Evolutionary conservation across 2,888 invertebrate species (phyloP), one percentile per base, ranked within the genome.

Genomic region (Phaedon cochleariae): DNA sequence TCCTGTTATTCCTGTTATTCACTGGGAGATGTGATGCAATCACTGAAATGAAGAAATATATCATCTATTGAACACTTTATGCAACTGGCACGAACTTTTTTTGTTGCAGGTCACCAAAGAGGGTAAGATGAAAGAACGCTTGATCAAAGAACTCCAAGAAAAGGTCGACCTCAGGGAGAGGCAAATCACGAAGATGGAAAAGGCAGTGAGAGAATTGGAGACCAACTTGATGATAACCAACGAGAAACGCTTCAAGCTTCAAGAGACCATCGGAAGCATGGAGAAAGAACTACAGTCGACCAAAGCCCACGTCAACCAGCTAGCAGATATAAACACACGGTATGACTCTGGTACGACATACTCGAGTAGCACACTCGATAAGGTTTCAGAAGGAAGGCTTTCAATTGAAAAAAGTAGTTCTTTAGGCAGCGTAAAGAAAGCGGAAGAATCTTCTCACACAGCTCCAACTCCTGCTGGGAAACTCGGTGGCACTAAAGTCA

Each of bases 201-300:
- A 79, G 62, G 80, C 78, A 63, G 71, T 80, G 2, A 68, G 72
- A 21, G 73, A 82, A 46, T 65, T 82, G 57, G 80, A 81, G 59
- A 71, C 71, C 10, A 78, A 77, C 41, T 65, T 82, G 29, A 68
- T 77, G 22, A 67, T 76, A 48, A 79, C 81, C 1, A 82, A 82
- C 63, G 81, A 81, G 60, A 81, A 81, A 68, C 77, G 80, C 4
- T 82, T 77, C 70, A 81, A 81, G 59, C 71, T 82, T 18, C 81
- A 82, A 69, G 81, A 82, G 53, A 78, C 80, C 9, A 74, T 82
- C 4, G 78, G 79, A 9, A 65, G 69, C 9, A 80, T 81, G 81
- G 81, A 82, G 65, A 80, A 80, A 60, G 80, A 82, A 59, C 70
- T 82, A 26, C 81, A 82, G 62, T 73, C 76, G n/a, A 80, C 79